Evolutionary conservation across 2,113 vertebrate species (phyloP), one percentile per base, ranked within the genome.

Genomic region (Phocoena phocoena): DNA sequence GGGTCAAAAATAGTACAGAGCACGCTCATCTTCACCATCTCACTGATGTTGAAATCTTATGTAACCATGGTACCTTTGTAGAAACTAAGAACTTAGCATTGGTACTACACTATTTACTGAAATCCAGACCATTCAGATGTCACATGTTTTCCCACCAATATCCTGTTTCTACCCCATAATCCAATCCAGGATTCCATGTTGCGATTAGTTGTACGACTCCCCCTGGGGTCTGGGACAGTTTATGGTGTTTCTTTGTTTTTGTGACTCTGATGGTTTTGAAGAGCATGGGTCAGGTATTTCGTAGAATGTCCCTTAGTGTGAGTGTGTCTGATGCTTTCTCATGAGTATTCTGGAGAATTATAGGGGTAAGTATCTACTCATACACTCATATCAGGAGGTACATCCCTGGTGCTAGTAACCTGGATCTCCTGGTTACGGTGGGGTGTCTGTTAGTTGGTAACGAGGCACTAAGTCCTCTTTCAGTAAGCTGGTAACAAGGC

Each of bases 371-470:
- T 12, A 2, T 38, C 62, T 63, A 62, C 68, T 93, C 33, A 12
- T 12, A 23, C 5, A 15, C 41, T 47, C 13, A 0, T 20, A 3
- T 13, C 15, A 20, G 13, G 55, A 41, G 58, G 13, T 18, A 9
- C 5, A 1, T 21, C 44, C 8, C 15, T 41, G 3, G 44, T 23
- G 17, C n/a, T 53, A 21, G 58, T 11, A 62, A 31, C 20, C 9
- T n/a, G 36, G 14, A 15, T 23, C 83, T 70, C 55, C 55, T n/a
- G 71, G 23, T 26, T 6, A 8, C 33, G 17, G 20, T 1, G 18
- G 13, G 18, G 14, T 38, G 62, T 88, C 80, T 53, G 53, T 53
- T 17, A 53, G 15, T 53, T 53, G 15, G 53, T 53, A 53, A 53
- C 53, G 15, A 53, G 53, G 53, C 53, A 53, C 53, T 17, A 53